Conservation (phyloP, 37 sponge, comb jelly and placozoan genomes). For the Petrosia ficiformis region DNA sequence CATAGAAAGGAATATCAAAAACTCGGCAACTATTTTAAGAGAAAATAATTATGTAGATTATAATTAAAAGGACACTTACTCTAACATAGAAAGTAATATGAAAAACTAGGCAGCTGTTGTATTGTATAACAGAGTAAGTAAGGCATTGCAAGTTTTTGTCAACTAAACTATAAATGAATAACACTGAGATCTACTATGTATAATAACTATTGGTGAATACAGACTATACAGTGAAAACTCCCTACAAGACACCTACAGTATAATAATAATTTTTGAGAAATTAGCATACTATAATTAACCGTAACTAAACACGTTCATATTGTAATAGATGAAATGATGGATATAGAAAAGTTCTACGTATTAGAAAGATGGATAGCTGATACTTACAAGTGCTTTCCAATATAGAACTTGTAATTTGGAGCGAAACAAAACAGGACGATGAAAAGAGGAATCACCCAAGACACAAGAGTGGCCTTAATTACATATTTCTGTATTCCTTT, state of each 20-base stretch:
- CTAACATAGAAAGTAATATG: neutral
- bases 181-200: too few relatives aligned
- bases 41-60: neutral
- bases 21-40: constrained; percentile 2
- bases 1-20: neutral
- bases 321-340: too few relatives aligned
- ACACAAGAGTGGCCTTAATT: constrained; percentile 2
- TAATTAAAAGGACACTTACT: too few relatives aligned
- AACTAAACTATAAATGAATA: too few relatives aligned
- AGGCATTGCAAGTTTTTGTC: neutral
- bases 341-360: too few relatives aligned
- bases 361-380: too few relatives aligned
- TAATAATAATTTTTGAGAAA: too few relatives aligned
- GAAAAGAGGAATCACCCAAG: constrained; percentile 30
- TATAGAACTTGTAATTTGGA: constrained; percentile 26
- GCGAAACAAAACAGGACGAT: constrained; percentile 28
- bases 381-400: constrained; percentile 4
- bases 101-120: neutral
- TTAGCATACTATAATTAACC: too few relatives aligned
- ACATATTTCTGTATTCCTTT: constrained; percentile 3
- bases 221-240: too few relatives aligned
- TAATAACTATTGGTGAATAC: too few relatives aligned
- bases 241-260: too few relatives aligned
- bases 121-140: neutral
- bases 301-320: too few relatives aligned